Base-by-base conservation (phyloP, 2,888 invertebrate genomes). In the Gisinianus flammeolus region DNA sequence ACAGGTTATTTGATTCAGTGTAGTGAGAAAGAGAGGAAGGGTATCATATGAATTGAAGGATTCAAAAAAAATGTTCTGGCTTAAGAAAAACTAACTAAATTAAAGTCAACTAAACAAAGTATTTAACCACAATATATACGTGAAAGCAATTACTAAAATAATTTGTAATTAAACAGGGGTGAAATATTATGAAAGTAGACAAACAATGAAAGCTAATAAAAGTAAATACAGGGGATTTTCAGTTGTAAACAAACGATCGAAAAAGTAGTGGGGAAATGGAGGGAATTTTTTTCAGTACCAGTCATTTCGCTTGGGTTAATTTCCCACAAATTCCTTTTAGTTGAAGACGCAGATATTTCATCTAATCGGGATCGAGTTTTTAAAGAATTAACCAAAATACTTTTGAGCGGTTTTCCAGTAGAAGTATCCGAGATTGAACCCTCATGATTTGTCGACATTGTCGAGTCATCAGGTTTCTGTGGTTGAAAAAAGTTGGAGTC, bases 341-440 rank as follows among this genome's bases (percentile, higher is more conserved):
- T 28, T 35, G 54, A 35, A 19, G 31, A 12, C 30, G 54, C 22
- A 31, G 31, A n/a, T 19, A 75, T 79, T 77, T 73, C 77, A 79
- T 79, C 79, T 72, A 69, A 62, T 62, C 66, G 72, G 71, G 79
- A 79, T 66, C 81, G 80, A 72, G 72, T 66, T 77, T 75, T 79
- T 58, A 62, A 58, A 62, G 83, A 80, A 77, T 83, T 82, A 35
- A 79, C 79, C 75, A 83, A 80, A 79, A 81, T 83, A 80, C 83
- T 81, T 80, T 83, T 82, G 73, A 80, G 73, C 5, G 81, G 81
- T 73, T 79, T 83, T 58, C 81, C 79, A 56, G 58, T 22, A 33
- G 30, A 31, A 19, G 31, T 52, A 33, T 44, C 64, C 64, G 22
- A 62, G 26, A 62, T 16, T 58, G 44, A 71, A 26, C 24, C 62